Percentiles rank a stretch among this genome's conserved stretches.
phyloP scores from a whole-genome alignment of 2,797 vertebrate genomes.

The Myoxocephalus aenaeus region DNA sequence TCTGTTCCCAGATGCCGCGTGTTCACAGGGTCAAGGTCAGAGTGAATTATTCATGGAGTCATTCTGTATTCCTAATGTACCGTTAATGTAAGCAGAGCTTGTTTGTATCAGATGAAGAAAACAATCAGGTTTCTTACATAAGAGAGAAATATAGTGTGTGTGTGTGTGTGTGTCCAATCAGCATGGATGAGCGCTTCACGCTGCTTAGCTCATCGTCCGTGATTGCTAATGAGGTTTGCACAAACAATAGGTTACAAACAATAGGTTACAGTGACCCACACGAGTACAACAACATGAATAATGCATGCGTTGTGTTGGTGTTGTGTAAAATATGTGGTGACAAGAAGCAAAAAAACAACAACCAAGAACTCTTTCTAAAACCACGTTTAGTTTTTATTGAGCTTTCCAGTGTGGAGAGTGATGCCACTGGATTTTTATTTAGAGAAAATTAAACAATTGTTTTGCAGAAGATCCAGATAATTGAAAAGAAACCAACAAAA shows the following conservation, averaged over 20 bases:
- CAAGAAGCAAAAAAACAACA: neutral
- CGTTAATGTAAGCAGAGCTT: constrained; percentile 9
- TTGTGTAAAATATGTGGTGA: neutral
- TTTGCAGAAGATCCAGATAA: neutral
- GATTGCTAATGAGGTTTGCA: constrained; percentile 46
- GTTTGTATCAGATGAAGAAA: constrained; percentile 33
- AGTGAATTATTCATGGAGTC: constrained; percentile 47
- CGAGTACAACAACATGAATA: constrained; percentile 30
- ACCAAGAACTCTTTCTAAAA: neutral
- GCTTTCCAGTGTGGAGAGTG: neutral
- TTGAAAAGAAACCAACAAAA: neutral
- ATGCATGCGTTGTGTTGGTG: constrained; percentile 18
- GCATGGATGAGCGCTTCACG: constrained; percentile 17
- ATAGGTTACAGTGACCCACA: constrained; percentile 24
- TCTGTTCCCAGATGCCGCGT: neutral
- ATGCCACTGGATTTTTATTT: neutral
- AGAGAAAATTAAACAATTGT: neutral
- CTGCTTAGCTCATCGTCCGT: constrained; percentile 29
- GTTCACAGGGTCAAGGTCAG: neutral
- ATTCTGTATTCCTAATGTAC: neutral
- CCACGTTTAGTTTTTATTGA: neutral
- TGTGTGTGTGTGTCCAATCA: constrained; percentile 20
- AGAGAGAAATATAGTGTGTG: neutral
- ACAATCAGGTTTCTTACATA: constrained; percentile 33
- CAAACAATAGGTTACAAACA: constrained; percentile 36